A percentile compares a stretch with the other conserved stretches of the same genome.
These are phyloP conservation scores for Crossaster papposus DNA, from an alignment of 53 echinoderm and acorn worm species.

Conservation along the genomic window DNA sequence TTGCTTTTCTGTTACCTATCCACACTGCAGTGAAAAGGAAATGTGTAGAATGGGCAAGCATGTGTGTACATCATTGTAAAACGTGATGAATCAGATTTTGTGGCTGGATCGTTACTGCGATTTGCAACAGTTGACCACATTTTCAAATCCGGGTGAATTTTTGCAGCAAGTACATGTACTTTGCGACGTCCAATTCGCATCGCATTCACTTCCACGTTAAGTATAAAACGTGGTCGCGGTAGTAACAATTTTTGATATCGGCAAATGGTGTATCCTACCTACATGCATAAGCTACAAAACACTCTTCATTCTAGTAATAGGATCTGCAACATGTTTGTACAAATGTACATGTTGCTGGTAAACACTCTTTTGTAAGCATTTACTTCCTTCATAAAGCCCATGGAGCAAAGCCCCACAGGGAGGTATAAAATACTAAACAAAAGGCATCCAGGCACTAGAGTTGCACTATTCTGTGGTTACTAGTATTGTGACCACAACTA, in stretches of 20 bases:
- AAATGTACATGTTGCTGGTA: not conserved
- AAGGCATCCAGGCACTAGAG: not conserved
- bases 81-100: not conserved
- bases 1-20: not conserved
- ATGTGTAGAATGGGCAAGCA: not conserved
- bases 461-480: constrained; percentile 32
- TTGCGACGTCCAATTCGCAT: too few relatives aligned
- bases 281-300: too few relatives aligned
- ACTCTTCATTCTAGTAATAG: too few relatives aligned
- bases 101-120: not conserved
- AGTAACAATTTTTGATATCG: too few relatives aligned
- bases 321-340: not conserved
- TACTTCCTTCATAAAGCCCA: constrained; percentile 19
- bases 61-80: not conserved
- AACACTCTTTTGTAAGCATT: not conserved
- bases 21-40: not conserved
- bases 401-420: constrained; percentile 8
- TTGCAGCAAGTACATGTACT: too few relatives aligned
- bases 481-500: constrained; percentile 22
- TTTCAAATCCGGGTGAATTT: too few relatives aligned
- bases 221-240: too few relatives aligned
- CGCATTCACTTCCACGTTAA: too few relatives aligned
- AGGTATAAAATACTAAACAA: constrained; percentile 16
- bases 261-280: too few relatives aligned
- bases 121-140: too few relatives aligned